Percentiles rank a stretch among this genome's conserved stretches.
Conservation (phyloP, 2,888 invertebrate species). For the Melieria crassipennis region DNA sequence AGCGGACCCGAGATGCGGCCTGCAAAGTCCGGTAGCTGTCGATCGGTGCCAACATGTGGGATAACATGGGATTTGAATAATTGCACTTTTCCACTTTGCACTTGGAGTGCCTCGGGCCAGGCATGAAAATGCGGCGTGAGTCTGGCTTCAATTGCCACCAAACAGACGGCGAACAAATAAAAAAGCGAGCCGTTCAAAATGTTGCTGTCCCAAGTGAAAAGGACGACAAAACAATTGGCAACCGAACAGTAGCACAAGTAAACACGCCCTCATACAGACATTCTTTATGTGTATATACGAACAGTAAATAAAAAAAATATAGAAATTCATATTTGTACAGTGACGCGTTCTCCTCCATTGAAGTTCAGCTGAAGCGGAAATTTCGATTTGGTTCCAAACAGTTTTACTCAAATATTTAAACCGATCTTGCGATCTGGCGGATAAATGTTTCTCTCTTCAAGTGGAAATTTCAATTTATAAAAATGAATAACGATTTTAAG, state of each 20-base stretch:
- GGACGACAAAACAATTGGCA: not conserved
- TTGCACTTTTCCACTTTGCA: conserved; percentile 35
- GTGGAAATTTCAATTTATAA: too few relatives aligned
- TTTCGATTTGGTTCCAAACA: too few relatives aligned
- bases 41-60: conserved; percentile 30
- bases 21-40: conserved; percentile 24
- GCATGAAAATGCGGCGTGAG: conserved; percentile 14
- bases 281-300: too few relatives aligned
- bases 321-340: too few relatives aligned
- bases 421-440: too few relatives aligned
- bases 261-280: conserved; percentile 4
- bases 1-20: conserved; percentile 9
- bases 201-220: not conserved
- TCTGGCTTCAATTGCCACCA: conserved; percentile 14
- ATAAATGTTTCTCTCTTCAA: too few relatives aligned
- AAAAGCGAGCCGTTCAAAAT: not conserved
- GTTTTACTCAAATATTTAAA: too few relatives aligned
- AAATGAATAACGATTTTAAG: too few relatives aligned
- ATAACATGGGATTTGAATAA: conserved; percentile 40
- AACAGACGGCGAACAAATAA: conserved; percentile 4
- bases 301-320: too few relatives aligned
- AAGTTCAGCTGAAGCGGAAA: too few relatives aligned
- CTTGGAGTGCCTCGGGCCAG: not conserved
- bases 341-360: too few relatives aligned
- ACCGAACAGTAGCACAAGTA: not conserved